These are phyloP conservation scores for Willowsia nigromaculata DNA, from an alignment of 2,888 invertebrate genomes.

Conservation along the genomic window DNA sequence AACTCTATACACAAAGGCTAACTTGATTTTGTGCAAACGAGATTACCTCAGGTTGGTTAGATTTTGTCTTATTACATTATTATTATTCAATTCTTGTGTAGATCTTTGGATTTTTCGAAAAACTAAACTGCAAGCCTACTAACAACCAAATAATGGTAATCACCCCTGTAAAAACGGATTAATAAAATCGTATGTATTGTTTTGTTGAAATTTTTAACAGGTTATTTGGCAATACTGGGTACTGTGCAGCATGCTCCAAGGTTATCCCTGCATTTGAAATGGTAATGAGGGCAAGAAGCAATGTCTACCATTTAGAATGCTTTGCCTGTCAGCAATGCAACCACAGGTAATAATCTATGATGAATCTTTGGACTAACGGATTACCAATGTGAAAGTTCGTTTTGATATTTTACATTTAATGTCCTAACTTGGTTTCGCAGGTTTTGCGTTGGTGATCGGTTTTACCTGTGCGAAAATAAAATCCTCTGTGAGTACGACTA, in stretches of 20 bases:
- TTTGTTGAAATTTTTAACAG: constrained; percentile 81
- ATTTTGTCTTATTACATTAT: neutral
- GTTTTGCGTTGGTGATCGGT: constrained; percentile 98
- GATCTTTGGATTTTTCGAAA: no score
- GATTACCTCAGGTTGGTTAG: constrained; percentile 85
- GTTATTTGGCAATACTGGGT: constrained; percentile 96
- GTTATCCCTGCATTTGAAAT: constrained; percentile 99
- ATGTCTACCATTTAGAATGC: constrained; percentile 98
- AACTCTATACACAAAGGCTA: constrained; percentile 96
- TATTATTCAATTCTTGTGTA: no score
- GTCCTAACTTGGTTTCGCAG: no score
- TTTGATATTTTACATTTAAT: no score
- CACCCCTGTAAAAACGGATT: no score
- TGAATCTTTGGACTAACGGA: neutral
- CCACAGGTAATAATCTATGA: constrained; percentile 82
- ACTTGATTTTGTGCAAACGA: constrained; percentile 95
- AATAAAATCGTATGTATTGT: no score
- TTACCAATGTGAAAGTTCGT: neutral
- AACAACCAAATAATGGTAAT: no score
- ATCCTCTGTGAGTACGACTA: constrained; percentile 99
- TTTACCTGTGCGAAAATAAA: constrained; percentile 98
- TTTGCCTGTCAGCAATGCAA: constrained; percentile 99
- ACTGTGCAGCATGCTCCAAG: constrained; percentile 98
- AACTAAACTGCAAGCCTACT: no score
- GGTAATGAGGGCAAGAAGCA: constrained; percentile 98